Base-by-base conservation (phyloP, 92 coral and sea anemone species). In the Diadumene lineata region DNA sequence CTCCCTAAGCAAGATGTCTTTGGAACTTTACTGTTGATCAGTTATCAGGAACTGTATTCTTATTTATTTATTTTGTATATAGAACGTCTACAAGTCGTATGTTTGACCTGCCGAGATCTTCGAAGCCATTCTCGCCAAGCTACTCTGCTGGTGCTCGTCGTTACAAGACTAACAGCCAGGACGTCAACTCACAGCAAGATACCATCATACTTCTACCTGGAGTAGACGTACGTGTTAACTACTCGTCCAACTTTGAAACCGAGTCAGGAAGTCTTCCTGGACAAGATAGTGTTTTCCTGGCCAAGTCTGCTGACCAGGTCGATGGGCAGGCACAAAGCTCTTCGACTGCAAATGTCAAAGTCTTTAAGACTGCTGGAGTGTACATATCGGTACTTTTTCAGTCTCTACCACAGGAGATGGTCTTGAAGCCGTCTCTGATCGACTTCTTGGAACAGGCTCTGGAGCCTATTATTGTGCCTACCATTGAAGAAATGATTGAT, bases 391-490 rank as follows among this genome's bases (percentile, higher is more conserved):
- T 94, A 64, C 84, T 88, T 23, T 87, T 94, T 64, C 98, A 94
- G 78, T 84, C 97, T 4, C 70, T 94, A 34, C 98, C 98, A 18
- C 94, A 94, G 56, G 97, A 94, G 73, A 94, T 94, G 98, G 92
- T 94, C 33, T 79, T 94, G 11, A 92, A 92, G 56, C 98, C 98
- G 0, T 85, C 92, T 30, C 34, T 94, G 60, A 73, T 94, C n/a
- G 97, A 92, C 69, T 94, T 94, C 88, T 68, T 94, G 61, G 98
- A 90, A 15, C 94, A 84, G 38, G 97, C 98, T 10, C 73, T 94
- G 43, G 87, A 92, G 79, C 98, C 98, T 19, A 94, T 94, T 50
- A 91, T 93, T 57, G 79, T 90, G 8, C 86, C 98, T 0, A 74
- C 53, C 24, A 88, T 51, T 17, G 77, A 78, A 44, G 97, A 89